Evolutionary conservation across 37 sponge, comb jelly and placozoan genomes (phyloP).

Genomic region (Axinella damicornis): DNA sequence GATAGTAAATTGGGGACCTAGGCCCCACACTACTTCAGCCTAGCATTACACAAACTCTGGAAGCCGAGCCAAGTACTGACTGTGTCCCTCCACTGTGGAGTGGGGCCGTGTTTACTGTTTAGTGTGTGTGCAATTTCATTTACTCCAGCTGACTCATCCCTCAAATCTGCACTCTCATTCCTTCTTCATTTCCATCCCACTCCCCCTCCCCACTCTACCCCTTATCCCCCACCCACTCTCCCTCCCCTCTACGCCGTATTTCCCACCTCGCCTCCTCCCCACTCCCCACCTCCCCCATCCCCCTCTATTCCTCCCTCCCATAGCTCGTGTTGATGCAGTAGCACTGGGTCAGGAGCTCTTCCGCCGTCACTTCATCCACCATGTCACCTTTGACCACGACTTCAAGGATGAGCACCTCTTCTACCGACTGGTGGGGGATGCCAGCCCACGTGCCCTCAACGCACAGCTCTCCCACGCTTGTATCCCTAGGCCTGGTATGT

Average conservation of each 20-base stretch:
- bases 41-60: no score
- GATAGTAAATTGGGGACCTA: no score
- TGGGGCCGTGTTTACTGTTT: no score
- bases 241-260: no score
- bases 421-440: conserved; percentile 88
- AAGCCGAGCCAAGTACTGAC: no score
- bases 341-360: conserved; percentile 73
- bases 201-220: neutral
- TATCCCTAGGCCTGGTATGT: conserved; percentile 78
- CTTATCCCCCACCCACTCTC: no score
- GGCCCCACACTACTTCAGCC: no score
- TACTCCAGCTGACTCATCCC: no score
- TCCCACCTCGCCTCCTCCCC: neutral
- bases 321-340: conserved; percentile 77
- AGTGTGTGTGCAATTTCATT: no score
- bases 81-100: no score
- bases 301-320: neutral
- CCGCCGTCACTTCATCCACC: conserved; percentile 81
- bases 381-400: conserved; percentile 90
- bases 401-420: conserved; percentile 85
- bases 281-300: neutral
- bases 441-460: conserved; percentile 72
- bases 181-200: no score
- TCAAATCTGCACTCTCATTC: no score
- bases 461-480: conserved; percentile 72